Evolutionary conservation across 2,797 vertebrate genomes (phyloP).

Genomic region (Neopelma chrysocephalum): DNA sequence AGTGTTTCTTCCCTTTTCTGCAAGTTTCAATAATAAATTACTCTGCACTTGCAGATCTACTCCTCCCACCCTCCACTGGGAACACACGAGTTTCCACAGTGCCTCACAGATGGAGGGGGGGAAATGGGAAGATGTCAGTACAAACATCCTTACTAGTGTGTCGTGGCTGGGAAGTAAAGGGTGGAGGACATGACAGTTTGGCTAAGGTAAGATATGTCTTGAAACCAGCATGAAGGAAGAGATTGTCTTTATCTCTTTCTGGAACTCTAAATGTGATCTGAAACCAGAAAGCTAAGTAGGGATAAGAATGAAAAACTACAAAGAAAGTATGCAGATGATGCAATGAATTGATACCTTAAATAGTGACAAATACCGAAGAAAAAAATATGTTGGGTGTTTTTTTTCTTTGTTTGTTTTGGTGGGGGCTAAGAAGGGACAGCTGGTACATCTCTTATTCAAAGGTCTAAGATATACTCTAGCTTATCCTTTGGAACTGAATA

Average conservation of each 20-base stretch:
- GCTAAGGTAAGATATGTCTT: not conserved
- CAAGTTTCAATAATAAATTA: not conserved
- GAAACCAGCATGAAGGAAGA: not conserved
- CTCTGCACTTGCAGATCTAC: not conserved
- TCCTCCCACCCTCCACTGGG: not conserved
- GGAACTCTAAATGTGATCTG: not conserved
- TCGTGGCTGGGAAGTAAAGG: not conserved
- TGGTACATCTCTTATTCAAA: not conserved
- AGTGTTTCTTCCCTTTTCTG: not conserved
- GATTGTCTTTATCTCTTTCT: not conserved
- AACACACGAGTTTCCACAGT: not conserved
- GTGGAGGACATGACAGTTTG: not conserved
- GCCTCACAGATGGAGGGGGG: not conserved
- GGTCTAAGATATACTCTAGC: not conserved
- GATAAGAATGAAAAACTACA: not conserved
- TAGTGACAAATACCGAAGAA: not conserved
- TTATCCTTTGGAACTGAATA: not conserved
- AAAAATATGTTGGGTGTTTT: not conserved
- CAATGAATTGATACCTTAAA: not conserved
- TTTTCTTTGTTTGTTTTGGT: not conserved
- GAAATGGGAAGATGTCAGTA: not conserved
- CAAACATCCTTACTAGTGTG: not conserved
- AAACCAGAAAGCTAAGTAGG: not conserved
- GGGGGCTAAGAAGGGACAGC: not conserved
- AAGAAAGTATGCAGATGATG: not conserved